Conservation (phyloP, 2,797 vertebrate genomes). For the Siniperca undulata region DNA sequence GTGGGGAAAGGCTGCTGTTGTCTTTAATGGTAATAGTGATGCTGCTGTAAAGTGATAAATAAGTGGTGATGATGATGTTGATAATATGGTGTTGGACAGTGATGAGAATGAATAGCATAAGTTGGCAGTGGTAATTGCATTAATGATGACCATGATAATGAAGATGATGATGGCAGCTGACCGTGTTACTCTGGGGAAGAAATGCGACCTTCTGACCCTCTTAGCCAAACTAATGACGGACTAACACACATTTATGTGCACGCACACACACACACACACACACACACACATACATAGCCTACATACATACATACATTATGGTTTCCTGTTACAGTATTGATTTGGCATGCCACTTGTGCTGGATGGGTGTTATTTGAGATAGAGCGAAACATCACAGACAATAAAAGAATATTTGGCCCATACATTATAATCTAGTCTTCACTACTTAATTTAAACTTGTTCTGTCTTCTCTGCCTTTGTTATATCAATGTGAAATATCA, state of each 20-base stretch:
- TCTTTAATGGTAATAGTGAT: conserved; percentile 1
- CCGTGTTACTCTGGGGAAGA: conserved; percentile 47
- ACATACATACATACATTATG: conserved; percentile 66
- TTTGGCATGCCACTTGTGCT: conserved; percentile 71
- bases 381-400: conserved; percentile 47
- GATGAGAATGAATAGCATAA: background rate
- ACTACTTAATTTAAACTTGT: conserved; percentile 39
- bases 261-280: conserved; percentile 21
- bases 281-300: conserved; percentile 18
- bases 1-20: conserved; percentile 13
- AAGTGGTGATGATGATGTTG: conserved; percentile 16
- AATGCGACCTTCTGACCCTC: conserved; percentile 69
- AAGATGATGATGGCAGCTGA: conserved; percentile 31
- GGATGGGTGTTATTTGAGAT: conserved; percentile 76
- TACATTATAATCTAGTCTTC: conserved; percentile 2
- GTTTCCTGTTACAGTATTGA: conserved; percentile 83
- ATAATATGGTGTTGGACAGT: background rate
- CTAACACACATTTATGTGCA: conserved; percentile 17
- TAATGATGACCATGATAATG: background rate
- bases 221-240: conserved; percentile 61
- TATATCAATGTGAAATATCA: conserved; percentile 27
- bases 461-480: conserved; percentile 47
- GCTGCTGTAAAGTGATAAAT: conserved; percentile 15
- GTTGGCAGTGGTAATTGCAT: conserved; percentile 1
- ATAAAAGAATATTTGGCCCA: conserved; percentile 47